These are phyloP conservation scores for Sycophila sp. DNA, from an alignment of 1,140 invertebrate species.

Conservation along the genomic window DNA sequence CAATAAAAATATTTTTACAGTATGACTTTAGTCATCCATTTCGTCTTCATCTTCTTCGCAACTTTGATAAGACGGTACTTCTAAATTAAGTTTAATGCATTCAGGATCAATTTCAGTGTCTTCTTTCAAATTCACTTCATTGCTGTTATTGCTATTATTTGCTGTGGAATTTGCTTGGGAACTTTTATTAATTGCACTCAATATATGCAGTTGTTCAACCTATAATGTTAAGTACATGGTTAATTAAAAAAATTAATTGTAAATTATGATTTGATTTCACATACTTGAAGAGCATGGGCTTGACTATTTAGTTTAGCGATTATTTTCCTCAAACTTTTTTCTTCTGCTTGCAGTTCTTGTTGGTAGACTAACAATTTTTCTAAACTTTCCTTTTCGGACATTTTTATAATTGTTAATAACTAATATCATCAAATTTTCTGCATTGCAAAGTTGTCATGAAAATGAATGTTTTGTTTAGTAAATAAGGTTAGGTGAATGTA, in stretches of 20 bases:
- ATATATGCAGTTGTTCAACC: conserved; percentile 58
- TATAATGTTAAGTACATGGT: conserved; percentile 38
- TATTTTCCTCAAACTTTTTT: conserved; percentile 48
- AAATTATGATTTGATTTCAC: neutral
- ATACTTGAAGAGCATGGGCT: conserved; percentile 53
- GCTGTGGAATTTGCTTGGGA: neutral
- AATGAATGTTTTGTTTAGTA: no score
- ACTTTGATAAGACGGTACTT: conserved; percentile 38
- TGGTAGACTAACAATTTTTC: conserved; percentile 41
- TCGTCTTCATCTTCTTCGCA: conserved; percentile 53
- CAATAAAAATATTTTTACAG: conserved; percentile 12
- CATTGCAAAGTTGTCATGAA: no score
- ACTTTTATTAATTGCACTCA: conserved; percentile 39
- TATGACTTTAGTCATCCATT: conserved; percentile 42
- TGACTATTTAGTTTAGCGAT: conserved; percentile 53
- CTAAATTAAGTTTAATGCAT: conserved; percentile 39
- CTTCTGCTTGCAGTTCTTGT: conserved; percentile 47
- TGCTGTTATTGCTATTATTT: neutral
- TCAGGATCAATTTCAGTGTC: conserved; percentile 10
- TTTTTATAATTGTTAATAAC: no score
- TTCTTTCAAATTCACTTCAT: conserved; percentile 6
- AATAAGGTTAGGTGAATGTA: no score
- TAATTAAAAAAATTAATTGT: neutral
- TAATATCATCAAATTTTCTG: neutral
- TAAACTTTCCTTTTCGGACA: conserved; percentile 33